Percentiles rank a stretch among this genome's conserved stretches.
Evolutionary conservation across 2,113 vertebrate species (phyloP).

Genomic region (Dinomys branickii): DNA sequence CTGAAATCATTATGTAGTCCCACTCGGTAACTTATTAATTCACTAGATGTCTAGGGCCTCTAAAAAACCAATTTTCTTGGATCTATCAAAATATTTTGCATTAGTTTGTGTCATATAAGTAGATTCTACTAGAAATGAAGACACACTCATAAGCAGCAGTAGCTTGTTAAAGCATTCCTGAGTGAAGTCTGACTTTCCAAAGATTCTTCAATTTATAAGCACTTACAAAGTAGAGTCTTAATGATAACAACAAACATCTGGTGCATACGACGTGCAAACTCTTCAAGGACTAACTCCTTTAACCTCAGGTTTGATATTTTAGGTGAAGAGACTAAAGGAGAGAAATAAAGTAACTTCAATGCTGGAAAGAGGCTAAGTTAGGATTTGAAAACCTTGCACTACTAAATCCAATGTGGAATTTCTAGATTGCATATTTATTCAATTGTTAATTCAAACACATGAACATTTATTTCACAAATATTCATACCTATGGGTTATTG

Average conservation of each 20-base stretch:
- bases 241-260: background rate
- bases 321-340: background rate
- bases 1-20: background rate
- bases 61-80: background rate
- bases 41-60: background rate
- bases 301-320: background rate
- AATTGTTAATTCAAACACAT: background rate
- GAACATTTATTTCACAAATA: background rate
- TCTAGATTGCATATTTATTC: background rate
- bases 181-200: background rate
- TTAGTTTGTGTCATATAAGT: background rate
- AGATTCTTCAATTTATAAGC: background rate
- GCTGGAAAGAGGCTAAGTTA: background rate
- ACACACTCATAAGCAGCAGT: background rate
- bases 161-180: background rate
- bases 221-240: background rate
- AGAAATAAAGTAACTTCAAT: background rate
- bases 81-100: background rate
- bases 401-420: background rate
- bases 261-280: background rate
- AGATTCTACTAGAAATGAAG: background rate
- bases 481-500: constrained; percentile 15
- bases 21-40: background rate
- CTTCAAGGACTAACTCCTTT: background rate
- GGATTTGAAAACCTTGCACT: background rate